Evolutionary conservation across 2,888 invertebrate species (phyloP), one percentile per base, ranked within the genome.

Genomic region (Sialis lutaria): DNA sequence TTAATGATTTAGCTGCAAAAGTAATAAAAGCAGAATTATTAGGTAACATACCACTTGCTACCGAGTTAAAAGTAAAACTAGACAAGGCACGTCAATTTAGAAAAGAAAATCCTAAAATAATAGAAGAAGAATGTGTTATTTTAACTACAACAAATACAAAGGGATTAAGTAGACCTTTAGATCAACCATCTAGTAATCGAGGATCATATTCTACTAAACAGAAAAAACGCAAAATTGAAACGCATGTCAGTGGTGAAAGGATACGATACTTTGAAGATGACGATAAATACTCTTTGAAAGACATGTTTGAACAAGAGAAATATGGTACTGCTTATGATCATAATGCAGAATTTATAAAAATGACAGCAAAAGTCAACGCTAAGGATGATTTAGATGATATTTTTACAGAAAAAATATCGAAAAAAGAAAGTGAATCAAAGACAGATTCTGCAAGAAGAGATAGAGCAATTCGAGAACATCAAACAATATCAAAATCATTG

Each of bases 1-100:
- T 92, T 74, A 98, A 97, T 66, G 79, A 82, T 55, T 63, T 98
- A 40, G 90, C 82, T 39, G 91, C 95, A 2, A 90, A 85, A 67
- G 76, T 93, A 51, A 69, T 97, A 0, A 92, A 92, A 69, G 95
- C 96, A 9, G 93, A 97, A 74, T 77, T 98, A 55, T 76, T 91
- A 73, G 95, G 92, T 12, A 80, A 95, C 60, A 66, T 62, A 59
- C 73, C 74, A 51, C 61, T 83, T 46, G 82, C 82, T 0, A 60
- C 64, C 35, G 75, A 85, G 58, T 66, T 95, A 42, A 87, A 86
- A 64, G 58, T 64, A 4, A 80, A 89, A 61, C 64, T 95, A 40
- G 82, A 85, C 53, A 66, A 66, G 30, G 87, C 88, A 0, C 73
- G 82, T 54, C 67, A 72, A 48, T 66, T 57, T 8, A 60, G 64